Base-by-base conservation (phyloP, 2,113 vertebrate genomes). In the Apistogramma diplotaenia region DNA sequence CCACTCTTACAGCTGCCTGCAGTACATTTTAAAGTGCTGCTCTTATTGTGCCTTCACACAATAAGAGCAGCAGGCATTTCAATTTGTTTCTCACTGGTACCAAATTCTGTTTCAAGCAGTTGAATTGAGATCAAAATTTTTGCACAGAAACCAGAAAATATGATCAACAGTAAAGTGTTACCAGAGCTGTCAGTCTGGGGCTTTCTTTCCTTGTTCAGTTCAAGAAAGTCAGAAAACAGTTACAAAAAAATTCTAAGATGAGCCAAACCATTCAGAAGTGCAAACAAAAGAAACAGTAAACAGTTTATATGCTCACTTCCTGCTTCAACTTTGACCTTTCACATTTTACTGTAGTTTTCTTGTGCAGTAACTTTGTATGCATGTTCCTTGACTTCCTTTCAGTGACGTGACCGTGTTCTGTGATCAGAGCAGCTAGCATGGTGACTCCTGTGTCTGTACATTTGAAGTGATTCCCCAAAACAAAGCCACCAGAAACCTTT, bases 61-160 rank as follows among this genome's bases (percentile, higher is more conserved):
- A 40, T 40, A 40, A 12, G 12, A 40, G 12, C 37, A 40, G 37
- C 37, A 40, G 10, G 11, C 10, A 10, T 40, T 40, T 40, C 2
- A 40, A 40, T 12, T 12, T 40, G 37, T 40, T 40, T 40, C 11
- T 40, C 11, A 4, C 37, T 40, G 37, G 37, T 11, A 40, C 11
- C 11, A 11, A 40, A 40, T 11, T 10, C 35, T 58, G 15, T 58
- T 0, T 29, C 0, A 15, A 2, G 3, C 7, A 9, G 10, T 6
- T 46, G 16, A 2, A 43, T 8, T 53, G 33, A 31, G 31, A 31
- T 31, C 5, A 31, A n/a, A 6, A 5, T 43, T 43, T 43, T 43
- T 6, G 10, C 35, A 61, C 13, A 40, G 7, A 13, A 13, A 43
- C 40, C 13, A 43, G 12, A 43, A 43, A 43, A 43, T 43, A 43